Conservation (phyloP, 2,797 vertebrate species). For the Rhabdomys pumilio region DNA sequence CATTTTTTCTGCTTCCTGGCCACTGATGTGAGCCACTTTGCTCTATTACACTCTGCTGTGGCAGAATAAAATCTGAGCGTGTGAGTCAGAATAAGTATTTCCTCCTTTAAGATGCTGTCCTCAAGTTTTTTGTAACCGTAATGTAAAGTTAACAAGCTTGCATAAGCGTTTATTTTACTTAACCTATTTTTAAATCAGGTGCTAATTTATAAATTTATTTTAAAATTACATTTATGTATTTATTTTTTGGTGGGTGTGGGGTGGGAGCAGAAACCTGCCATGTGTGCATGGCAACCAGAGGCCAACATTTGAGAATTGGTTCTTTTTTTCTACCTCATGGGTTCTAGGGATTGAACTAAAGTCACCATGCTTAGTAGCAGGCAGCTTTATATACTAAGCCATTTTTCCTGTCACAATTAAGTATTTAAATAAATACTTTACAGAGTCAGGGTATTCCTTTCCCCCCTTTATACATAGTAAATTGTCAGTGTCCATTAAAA, state of each 20-base stretch:
- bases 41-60: not conserved
- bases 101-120: not conserved
- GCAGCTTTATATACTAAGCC: not conserved
- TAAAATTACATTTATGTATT: not conserved
- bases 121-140: not conserved
- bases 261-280: not conserved
- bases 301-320: not conserved
- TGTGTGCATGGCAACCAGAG: not conserved
- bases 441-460: not conserved
- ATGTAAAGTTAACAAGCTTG: not conserved
- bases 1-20: not conserved
- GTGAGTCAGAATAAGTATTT: not conserved
- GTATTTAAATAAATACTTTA: not conserved
- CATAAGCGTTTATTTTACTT: conserved; percentile 25
- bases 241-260: not conserved
- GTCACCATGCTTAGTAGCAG: not conserved
- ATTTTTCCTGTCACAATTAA: not conserved
- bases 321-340: not conserved
- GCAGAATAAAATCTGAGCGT: not conserved
- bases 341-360: not conserved
- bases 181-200: not conserved
- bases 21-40: not conserved
- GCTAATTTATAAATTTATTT: not conserved
- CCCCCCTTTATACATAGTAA: not conserved
- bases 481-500: conserved; percentile 36